A percentile compares a stretch with the other conserved stretches of the same genome.
phyloP scores from a whole-genome alignment of 2,113 vertebrate genomes.

The Paracanthobrama guichenoti region DNA sequence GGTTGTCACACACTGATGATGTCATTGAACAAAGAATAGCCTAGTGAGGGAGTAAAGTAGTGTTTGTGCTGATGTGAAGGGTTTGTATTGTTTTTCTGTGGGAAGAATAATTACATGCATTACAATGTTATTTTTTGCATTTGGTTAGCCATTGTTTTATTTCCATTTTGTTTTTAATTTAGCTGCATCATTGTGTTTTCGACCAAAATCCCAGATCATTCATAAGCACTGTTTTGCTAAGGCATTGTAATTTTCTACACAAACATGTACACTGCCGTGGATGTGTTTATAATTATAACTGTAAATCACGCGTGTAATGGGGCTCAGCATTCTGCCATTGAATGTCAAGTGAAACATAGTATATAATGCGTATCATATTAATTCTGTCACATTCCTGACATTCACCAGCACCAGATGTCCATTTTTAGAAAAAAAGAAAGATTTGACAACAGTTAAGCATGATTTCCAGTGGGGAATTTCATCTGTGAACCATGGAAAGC shows the following conservation, averaged over 20 bases:
- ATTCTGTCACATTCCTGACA: conserved; percentile 34
- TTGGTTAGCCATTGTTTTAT: conserved; percentile 33
- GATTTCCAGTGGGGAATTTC: conserved; percentile 6
- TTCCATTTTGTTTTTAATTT: conserved; percentile 9
- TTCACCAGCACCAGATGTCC: conserved; percentile 23
- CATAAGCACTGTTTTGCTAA: background rate
- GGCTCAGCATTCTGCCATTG: background rate
- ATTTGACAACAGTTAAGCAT: conserved; percentile 1
- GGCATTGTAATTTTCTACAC: background rate
- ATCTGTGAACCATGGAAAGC: conserved; percentile 13
- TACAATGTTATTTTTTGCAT: conserved; percentile 7
- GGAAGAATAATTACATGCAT: conserved; percentile 26
- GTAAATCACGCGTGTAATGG: background rate
- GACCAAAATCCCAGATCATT: background rate
- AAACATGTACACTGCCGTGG: background rate
- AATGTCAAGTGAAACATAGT: background rate
- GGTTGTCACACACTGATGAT: conserved; percentile 66
- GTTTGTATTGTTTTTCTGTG: conserved; percentile 54
- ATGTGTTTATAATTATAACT: conserved; percentile 2
- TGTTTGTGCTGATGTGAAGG: conserved; percentile 43
- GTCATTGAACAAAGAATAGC: conserved; percentile 73
- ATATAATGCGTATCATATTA: background rate
- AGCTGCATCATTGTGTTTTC: background rate
- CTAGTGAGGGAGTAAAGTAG: conserved; percentile 64
- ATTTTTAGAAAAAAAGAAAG: conserved; percentile 40